These are phyloP conservation scores for Cirrhinus molitorella DNA, from an alignment of 2,797 vertebrate species.

Conservation along the genomic window DNA sequence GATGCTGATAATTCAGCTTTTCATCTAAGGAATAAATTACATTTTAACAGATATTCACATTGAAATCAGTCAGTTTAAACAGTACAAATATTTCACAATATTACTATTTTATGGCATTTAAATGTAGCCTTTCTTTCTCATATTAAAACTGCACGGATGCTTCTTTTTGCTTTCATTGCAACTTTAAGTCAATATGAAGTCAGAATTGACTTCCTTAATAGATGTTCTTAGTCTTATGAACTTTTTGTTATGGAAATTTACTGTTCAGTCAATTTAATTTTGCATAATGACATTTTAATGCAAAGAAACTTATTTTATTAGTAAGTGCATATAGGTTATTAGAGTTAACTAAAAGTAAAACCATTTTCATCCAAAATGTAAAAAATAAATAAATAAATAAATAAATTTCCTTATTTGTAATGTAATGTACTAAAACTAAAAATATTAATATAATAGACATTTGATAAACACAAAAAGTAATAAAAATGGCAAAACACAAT, in stretches of 20 bases:
- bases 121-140: not conserved
- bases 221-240: not conserved
- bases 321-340: not conserved
- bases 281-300: not conserved
- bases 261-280: not conserved
- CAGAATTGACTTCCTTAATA: not conserved
- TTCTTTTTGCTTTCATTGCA: too few relatives aligned
- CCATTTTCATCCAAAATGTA: not conserved
- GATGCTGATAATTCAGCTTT: too few relatives aligned
- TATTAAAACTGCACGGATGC: not conserved
- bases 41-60: too few relatives aligned
- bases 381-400: not conserved
- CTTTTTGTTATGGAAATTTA: not conserved
- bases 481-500: not conserved
- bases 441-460: not conserved
- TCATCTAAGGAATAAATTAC: too few relatives aligned
- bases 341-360: not conserved
- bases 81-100: too few relatives aligned
- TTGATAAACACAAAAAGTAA: not conserved
- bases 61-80: too few relatives aligned
- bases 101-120: too few relatives aligned
- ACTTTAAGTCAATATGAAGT: not conserved
- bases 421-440: not conserved
- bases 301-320: not conserved
- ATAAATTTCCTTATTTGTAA: not conserved